phyloP scores from a whole-genome alignment of 2,888 invertebrate species.

The Trissoscelio sp. region DNA sequence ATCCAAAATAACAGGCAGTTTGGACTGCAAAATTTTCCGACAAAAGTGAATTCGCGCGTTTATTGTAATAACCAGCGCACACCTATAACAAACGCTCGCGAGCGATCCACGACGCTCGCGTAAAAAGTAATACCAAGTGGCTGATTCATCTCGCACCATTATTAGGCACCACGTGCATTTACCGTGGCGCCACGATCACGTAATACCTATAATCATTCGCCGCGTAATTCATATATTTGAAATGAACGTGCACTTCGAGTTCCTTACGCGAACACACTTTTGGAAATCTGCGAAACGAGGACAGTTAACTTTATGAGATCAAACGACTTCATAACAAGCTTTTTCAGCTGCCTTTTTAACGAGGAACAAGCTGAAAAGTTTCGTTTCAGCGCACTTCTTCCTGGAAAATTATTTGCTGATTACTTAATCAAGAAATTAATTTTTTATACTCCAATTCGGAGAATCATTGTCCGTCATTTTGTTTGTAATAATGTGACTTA shows the following conservation, averaged over 20 bases:
- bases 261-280: conserved; percentile 61
- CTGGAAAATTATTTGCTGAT: neutral
- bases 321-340: conserved; percentile 73
- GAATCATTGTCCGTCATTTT: too few relatives aligned
- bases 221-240: conserved; percentile 77
- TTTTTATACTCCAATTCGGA: too few relatives aligned
- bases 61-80: conserved; percentile 49
- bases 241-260: conserved; percentile 64
- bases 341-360: neutral
- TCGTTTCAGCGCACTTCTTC: neutral
- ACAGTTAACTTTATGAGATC: conserved; percentile 64
- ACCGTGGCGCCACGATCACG: conserved; percentile 69
- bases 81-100: conserved; percentile 46
- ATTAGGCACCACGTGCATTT: conserved; percentile 67
- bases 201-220: conserved; percentile 80
- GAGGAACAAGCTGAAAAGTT: too few relatives aligned
- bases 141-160: conserved; percentile 69
- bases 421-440: too few relatives aligned
- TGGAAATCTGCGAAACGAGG: conserved; percentile 55
- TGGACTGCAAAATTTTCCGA: conserved; percentile 20
- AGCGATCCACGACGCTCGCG: conserved; percentile 54
- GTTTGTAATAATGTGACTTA: too few relatives aligned
- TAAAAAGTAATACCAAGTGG: conserved; percentile 65
- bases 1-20: conserved; percentile 8
- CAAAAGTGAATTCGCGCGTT: conserved; percentile 56